phyloP scores from a whole-genome alignment of 1,140 invertebrate species.

The Pseudomyrmex sp. region DNA sequence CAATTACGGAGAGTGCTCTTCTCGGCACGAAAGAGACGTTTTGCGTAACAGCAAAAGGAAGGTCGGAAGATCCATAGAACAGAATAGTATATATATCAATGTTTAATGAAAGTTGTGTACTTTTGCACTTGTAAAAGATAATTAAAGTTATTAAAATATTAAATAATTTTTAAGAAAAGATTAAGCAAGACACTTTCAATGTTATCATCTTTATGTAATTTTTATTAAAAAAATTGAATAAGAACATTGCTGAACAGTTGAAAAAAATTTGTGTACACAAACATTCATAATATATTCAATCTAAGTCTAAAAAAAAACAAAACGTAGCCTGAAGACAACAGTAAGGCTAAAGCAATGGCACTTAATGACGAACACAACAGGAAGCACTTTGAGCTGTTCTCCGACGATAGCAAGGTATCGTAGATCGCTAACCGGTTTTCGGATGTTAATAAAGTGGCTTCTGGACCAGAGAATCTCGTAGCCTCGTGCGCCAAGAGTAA shows the following conservation, averaged over 20 bases:
- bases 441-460: constrained; percentile 56
- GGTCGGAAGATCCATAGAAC: background rate
- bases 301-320: background rate
- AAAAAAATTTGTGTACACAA: background rate
- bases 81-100: too few relatives aligned
- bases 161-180: background rate
- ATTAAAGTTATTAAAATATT: background rate
- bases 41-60: background rate
- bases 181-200: background rate
- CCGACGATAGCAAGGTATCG: constrained; percentile 35
- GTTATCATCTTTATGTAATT: background rate
- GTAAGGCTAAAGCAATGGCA: constrained; percentile 20
- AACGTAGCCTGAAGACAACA: constrained; percentile 14
- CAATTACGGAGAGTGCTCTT: constrained; percentile 25
- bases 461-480: constrained; percentile 32
- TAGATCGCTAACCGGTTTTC: constrained; percentile 56
- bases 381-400: constrained; percentile 47
- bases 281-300: background rate
- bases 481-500: background rate
- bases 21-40: background rate
- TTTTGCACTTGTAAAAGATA: background rate
- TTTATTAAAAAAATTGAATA: background rate
- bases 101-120: too few relatives aligned
- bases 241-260: background rate
- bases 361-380: constrained; percentile 42